Conservation (phyloP, 2,797 vertebrate species). For the Phrynocephalus vlangalii region DNA sequence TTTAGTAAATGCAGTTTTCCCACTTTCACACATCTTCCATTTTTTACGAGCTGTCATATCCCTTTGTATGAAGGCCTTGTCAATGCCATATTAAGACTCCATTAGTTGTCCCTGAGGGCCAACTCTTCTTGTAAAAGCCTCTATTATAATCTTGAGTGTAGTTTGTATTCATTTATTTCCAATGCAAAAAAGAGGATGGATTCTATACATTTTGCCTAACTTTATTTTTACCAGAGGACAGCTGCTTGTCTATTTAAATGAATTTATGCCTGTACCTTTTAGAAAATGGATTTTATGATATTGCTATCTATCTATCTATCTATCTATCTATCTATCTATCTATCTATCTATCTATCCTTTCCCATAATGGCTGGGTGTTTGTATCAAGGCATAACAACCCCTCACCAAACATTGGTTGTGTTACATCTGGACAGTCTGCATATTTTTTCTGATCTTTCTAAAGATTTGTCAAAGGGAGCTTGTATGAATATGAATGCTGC, state of each 20-base stretch:
- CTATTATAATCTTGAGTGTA: neutral
- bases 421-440: neutral
- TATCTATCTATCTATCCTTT: neutral
- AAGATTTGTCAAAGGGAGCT: slow-evolving; percentile 12
- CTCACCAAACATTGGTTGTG: neutral
- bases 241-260: neutral
- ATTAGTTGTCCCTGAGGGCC: neutral
- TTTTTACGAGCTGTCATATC: slow-evolving; percentile 19
- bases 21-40: neutral
- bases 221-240: neutral
- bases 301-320: too few species aligned
- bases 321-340: too few species aligned
- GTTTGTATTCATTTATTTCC: slow-evolving; percentile 12
- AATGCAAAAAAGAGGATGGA: neutral
- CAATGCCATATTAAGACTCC: slow-evolving; percentile 31
- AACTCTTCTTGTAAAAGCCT: neutral
- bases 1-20: slow-evolving; percentile 15
- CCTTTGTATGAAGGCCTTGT: slow-evolving; percentile 13
- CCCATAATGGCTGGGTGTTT: neutral
- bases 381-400: neutral
- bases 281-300: slow-evolving; percentile 6
- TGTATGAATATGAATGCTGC: neutral
- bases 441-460: neutral
- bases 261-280: neutral
- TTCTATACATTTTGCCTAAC: neutral